A percentile compares a stretch with the other conserved stretches of the same genome.
Evolutionary conservation across 2,888 invertebrate genomes (phyloP).

Genomic region (Machimus atricapillus): DNA sequence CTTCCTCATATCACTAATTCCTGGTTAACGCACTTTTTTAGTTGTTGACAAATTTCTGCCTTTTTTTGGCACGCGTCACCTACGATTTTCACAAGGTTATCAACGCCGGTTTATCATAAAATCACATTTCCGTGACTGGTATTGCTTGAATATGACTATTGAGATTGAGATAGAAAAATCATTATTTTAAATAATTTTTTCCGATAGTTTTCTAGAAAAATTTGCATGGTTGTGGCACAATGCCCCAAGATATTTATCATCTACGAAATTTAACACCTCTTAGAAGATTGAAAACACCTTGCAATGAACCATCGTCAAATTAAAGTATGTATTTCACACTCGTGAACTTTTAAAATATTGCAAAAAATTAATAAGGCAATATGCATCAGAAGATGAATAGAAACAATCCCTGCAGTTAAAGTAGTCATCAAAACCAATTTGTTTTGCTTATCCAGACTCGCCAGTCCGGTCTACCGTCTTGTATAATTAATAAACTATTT

Average conservation of each 20-base stretch:
- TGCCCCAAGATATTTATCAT: not conserved
- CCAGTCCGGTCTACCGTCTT: not conserved
- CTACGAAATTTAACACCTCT: not conserved
- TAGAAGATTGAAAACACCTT: not conserved
- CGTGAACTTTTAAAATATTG: not conserved
- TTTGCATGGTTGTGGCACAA: not conserved
- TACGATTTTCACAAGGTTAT: not conserved
- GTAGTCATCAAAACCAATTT: not conserved
- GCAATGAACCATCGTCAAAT: not conserved
- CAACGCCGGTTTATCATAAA: not conserved
- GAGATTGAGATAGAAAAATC: not conserved
- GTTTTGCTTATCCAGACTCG: not conserved
- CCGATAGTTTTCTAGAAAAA: not conserved
- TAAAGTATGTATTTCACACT: not conserved
- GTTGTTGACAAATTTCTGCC: not conserved
- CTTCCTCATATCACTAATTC: not conserved
- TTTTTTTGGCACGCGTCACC: not conserved
- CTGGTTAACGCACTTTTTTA: not conserved
- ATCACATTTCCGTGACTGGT: not conserved
- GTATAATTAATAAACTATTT: not conserved
- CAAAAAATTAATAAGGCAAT: not conserved
- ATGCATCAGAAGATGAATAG: not conserved
- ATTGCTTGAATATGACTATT: not conserved
- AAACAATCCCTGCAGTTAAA: not conserved
- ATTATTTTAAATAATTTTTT: not conserved